These are phyloP conservation scores for Galagoides demidoff DNA, from an alignment of 2,797 vertebrate species.

Conservation along the genomic window DNA sequence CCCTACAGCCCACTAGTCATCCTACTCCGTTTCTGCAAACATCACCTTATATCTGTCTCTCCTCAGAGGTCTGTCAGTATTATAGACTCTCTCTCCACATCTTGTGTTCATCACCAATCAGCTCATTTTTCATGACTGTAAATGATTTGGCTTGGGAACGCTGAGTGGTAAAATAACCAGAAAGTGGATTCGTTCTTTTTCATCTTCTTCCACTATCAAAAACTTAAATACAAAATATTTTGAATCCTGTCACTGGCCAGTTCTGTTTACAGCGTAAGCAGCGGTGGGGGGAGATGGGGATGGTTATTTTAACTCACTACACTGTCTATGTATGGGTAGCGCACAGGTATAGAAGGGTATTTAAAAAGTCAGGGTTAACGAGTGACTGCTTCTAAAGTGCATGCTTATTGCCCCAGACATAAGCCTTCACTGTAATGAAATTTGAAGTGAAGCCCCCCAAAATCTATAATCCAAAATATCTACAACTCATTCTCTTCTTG, in stretches of 20 bases:
- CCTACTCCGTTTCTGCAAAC: constrained; percentile 32
- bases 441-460: background rate
- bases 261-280: background rate
- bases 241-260: constrained; percentile 25
- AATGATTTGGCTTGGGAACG: constrained; percentile 46
- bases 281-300: background rate
- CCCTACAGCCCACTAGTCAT: background rate
- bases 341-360: background rate
- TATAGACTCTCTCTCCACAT: constrained; percentile 42
- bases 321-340: background rate
- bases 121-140: constrained; percentile 59
- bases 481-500: background rate
- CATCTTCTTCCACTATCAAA: constrained; percentile 40
- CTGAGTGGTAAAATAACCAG: constrained; percentile 53
- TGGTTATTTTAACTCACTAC: constrained; percentile 24
- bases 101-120: constrained; percentile 40
- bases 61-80: background rate
- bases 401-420: background rate
- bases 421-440: background rate
- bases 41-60: background rate
- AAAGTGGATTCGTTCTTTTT: constrained; percentile 12
- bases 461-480: background rate
- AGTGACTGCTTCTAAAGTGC: background rate
- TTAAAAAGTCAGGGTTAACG: constrained; percentile 30
- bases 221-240: constrained; percentile 43